Evolutionary conservation across 2,113 vertebrate species (phyloP).

Genomic region (Chionomys nivalis): DNA sequence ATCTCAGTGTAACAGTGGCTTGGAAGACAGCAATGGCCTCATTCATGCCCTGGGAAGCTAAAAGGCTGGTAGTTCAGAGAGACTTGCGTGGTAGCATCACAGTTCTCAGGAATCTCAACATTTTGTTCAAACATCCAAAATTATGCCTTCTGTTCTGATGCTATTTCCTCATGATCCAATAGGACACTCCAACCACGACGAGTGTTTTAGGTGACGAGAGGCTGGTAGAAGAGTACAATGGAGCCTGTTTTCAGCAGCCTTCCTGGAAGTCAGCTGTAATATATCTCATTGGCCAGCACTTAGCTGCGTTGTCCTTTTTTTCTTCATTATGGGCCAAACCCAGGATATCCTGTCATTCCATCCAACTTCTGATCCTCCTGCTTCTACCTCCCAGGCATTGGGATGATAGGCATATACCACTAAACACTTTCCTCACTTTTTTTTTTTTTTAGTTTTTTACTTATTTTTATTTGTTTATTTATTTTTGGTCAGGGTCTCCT

Average conservation of each 20-base stretch:
- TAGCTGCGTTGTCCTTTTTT: neutral
- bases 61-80: neutral
- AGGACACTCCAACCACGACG: neutral
- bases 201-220: neutral
- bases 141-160: neutral
- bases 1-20: neutral
- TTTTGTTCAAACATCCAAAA: neutral
- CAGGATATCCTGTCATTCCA: neutral
- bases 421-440: neutral
- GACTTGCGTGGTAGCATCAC: neutral
- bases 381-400: neutral
- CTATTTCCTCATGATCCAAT: neutral
- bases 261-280: neutral
- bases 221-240: neutral
- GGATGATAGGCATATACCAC: neutral
- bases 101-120: neutral
- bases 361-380: neutral
- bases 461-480: too few species aligned
- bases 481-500: too few species aligned
- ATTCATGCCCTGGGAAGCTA: neutral
- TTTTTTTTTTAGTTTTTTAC: too few species aligned
- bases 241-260: constrained; percentile 13
- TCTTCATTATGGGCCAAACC: neutral
- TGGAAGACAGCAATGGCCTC: neutral
- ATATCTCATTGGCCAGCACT: neutral